phyloP scores from a whole-genome alignment of 2,113 vertebrate genomes.

The Excalfactoria chinensis region DNA sequence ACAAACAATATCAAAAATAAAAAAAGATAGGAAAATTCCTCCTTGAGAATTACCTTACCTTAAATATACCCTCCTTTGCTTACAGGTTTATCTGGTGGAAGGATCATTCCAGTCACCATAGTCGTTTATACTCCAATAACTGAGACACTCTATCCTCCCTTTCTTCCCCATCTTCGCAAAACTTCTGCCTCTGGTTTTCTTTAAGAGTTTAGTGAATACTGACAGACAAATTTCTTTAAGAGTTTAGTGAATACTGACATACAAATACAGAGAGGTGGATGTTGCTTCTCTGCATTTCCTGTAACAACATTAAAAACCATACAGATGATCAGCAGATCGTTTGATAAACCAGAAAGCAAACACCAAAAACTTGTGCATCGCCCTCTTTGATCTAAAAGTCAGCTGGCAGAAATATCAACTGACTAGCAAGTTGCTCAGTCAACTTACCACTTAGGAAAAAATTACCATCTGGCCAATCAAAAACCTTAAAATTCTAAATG shows the following conservation, averaged over 20 bases:
- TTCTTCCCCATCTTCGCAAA: background rate
- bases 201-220: background rate
- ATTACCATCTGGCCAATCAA: background rate
- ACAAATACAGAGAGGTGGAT: background rate
- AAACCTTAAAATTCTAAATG: background rate
- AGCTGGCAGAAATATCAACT: background rate
- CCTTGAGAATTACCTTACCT: background rate
- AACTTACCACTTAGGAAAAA: background rate
- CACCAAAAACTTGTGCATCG: background rate
- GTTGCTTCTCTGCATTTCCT: background rate
- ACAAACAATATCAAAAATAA: background rate
- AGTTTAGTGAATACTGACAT: background rate
- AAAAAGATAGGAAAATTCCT: background rate
- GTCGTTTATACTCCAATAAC: background rate
- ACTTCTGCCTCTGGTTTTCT: background rate
- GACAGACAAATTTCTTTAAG: background rate
- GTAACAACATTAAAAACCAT: background rate
- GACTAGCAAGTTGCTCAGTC: background rate
- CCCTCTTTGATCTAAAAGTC: background rate
- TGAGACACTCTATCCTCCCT: background rate
- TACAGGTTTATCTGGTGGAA: background rate
- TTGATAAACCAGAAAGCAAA: background rate
- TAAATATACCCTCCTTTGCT: background rate
- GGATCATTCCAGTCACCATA: accelerated
- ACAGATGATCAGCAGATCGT: background rate